A percentile compares a stretch with the other conserved stretches of the same genome.
Conservation (phyloP, 2,888 invertebrate species). For the Drosophila antonietae region DNA sequence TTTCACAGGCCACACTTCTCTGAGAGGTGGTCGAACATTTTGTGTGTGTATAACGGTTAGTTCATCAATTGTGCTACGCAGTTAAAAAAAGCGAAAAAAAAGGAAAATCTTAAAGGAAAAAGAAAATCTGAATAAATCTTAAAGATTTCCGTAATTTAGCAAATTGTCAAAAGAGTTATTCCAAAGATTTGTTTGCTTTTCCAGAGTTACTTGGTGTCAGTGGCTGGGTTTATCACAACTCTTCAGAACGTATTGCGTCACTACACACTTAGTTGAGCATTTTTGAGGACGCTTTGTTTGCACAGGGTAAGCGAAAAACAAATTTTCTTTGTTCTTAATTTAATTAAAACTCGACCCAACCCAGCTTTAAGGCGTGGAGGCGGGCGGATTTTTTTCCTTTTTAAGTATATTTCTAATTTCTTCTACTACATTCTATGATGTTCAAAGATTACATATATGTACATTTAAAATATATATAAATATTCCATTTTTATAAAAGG, state of each 20-base stretch:
- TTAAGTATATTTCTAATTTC: not conserved
- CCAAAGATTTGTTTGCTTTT: conserved; percentile 16
- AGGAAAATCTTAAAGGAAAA: not conserved
- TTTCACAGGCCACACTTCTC: conserved; percentile 37
- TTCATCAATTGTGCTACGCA: conserved; percentile 50
- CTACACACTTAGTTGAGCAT: conserved; percentile 27
- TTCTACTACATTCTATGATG: not conserved
- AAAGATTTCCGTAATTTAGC: not conserved
- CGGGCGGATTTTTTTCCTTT: too few species aligned
- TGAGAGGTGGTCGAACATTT: conserved; percentile 50
- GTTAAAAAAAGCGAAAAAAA: conserved; percentile 15
- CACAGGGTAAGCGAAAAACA: conserved; percentile 41
- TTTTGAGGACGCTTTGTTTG: conserved; percentile 35
- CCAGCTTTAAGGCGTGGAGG: not conserved
- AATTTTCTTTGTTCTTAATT: conserved; percentile 30
- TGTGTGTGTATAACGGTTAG: conserved; percentile 77
- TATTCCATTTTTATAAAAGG: too few species aligned
- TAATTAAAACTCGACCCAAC: conserved; percentile 34
- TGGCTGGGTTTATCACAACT: conserved; percentile 14
- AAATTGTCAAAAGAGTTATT: conserved; percentile 3
- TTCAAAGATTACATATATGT: not conserved
- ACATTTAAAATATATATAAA: too few species aligned
- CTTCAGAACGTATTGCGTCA: conserved; percentile 51
- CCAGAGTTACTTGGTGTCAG: not conserved
- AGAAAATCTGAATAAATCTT: not conserved